phyloP scores from a whole-genome alignment of 2,888 invertebrate species.

The Entomobrya proxima region DNA sequence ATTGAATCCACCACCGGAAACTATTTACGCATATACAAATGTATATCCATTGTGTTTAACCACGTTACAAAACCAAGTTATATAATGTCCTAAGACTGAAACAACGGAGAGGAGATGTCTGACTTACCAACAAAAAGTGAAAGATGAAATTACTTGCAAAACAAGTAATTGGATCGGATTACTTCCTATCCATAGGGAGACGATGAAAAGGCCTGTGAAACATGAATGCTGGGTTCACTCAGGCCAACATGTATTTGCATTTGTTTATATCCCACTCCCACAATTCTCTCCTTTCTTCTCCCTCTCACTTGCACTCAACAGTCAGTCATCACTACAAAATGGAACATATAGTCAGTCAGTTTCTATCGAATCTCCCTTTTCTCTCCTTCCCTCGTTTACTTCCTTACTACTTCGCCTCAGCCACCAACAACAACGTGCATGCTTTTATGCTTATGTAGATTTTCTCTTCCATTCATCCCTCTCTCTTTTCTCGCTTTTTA shows the following conservation, averaged over 20 bases:
- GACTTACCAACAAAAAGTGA: constrained; percentile 51
- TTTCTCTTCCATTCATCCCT: not conserved
- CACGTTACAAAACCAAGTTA: not conserved
- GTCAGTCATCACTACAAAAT: constrained; percentile 42
- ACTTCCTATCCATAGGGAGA: constrained; percentile 52
- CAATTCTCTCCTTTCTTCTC: constrained; percentile 28
- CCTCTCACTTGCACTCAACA: constrained; percentile 19
- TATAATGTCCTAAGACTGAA: not conserved
- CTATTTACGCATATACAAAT: not conserved
- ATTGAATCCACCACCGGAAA: not conserved
- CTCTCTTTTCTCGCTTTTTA: not conserved
- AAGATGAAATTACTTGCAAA: constrained; percentile 62
- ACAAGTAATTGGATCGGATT: constrained; percentile 66
- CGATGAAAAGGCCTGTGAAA: constrained; percentile 34
- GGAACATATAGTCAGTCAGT: not conserved
- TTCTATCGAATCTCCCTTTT: not conserved
- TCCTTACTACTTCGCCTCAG: too few species aligned
- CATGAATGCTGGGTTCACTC: constrained; percentile 12
- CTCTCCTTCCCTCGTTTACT: not conserved
- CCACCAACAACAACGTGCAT: not conserved
- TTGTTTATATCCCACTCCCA: constrained; percentile 45
- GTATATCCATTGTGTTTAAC: not conserved
- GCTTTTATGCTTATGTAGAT: not conserved
- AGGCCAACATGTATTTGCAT: constrained; percentile 32
- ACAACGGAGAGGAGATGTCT: not conserved